Conservation (phyloP, 2,113 vertebrate genomes). For the Charadrius vociferus region DNA sequence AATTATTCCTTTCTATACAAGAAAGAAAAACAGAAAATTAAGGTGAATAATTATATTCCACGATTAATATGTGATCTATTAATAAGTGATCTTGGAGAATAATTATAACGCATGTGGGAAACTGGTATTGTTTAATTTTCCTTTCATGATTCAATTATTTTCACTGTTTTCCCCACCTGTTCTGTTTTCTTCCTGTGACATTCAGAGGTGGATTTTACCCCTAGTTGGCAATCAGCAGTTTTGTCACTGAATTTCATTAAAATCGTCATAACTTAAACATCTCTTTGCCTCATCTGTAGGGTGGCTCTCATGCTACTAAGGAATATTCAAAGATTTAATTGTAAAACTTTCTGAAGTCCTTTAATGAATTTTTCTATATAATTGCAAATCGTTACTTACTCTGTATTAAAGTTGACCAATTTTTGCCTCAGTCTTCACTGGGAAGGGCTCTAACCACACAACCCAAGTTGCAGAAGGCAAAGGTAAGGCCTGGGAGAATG, state of each 20-base stretch:
- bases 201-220: neutral
- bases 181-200: neutral
- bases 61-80: accelerated
- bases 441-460: no score
- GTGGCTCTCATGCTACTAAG: neutral
- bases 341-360: neutral
- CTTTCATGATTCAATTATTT: neutral
- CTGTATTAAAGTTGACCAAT: neutral
- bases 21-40: neutral
- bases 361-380: neutral
- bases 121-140: neutral
- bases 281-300: neutral
- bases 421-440: neutral
- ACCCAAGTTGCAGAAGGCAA: no score
- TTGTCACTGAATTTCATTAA: neutral
- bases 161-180: neutral
- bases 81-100: neutral
- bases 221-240: neutral
- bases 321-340: neutral
- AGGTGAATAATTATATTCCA: neutral
- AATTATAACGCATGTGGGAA: neutral
- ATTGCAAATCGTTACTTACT: neutral
- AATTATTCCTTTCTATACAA: neutral
- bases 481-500: no score
- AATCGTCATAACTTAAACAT: neutral